phyloP scores from a whole-genome alignment of 2,113 vertebrate genomes.

The Rhineura floridana region DNA sequence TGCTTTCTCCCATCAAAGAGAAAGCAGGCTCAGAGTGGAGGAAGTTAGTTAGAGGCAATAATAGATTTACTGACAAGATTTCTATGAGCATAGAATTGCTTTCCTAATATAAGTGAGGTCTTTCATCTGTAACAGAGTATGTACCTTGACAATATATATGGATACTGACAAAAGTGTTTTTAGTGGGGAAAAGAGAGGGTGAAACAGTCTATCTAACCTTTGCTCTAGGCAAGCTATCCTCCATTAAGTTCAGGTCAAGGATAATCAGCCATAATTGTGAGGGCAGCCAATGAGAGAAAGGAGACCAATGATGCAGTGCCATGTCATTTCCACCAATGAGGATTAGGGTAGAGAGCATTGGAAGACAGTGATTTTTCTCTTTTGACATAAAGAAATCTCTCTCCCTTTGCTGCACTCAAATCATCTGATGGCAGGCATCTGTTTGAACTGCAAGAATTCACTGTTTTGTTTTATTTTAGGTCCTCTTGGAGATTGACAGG shows the following conservation, averaged over 20 bases:
- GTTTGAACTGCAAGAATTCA: slow-evolving; percentile 28
- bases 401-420: neutral
- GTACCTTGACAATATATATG: slow-evolving; percentile 23
- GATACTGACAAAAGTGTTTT: slow-evolving; percentile 50
- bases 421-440: accelerated
- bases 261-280: slow-evolving; percentile 49
- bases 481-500: neutral
- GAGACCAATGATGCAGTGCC: neutral
- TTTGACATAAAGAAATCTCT: slow-evolving; percentile 26
- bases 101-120: slow-evolving; percentile 40
- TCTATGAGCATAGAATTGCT: slow-evolving; percentile 43
- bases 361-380: slow-evolving; percentile 28
- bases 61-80: slow-evolving; percentile 47
- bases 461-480: neutral
- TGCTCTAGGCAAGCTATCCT: slow-evolving; percentile 29
- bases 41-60: neutral
- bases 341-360: neutral
- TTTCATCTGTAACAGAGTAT: slow-evolving; percentile 42
- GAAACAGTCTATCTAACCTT: slow-evolving; percentile 41
- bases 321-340: slow-evolving; percentile 52
- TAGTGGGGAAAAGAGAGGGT: slow-evolving; percentile 16
- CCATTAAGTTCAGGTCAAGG: slow-evolving; percentile 50
- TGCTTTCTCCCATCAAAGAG: slow-evolving; percentile 33
- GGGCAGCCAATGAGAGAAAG: slow-evolving; percentile 11
- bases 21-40: slow-evolving; percentile 2